Percentiles rank a stretch among this genome's conserved stretches.
Conservation (phyloP, 1,140 invertebrate genomes). For the Aphaenogaster rudis region DNA sequence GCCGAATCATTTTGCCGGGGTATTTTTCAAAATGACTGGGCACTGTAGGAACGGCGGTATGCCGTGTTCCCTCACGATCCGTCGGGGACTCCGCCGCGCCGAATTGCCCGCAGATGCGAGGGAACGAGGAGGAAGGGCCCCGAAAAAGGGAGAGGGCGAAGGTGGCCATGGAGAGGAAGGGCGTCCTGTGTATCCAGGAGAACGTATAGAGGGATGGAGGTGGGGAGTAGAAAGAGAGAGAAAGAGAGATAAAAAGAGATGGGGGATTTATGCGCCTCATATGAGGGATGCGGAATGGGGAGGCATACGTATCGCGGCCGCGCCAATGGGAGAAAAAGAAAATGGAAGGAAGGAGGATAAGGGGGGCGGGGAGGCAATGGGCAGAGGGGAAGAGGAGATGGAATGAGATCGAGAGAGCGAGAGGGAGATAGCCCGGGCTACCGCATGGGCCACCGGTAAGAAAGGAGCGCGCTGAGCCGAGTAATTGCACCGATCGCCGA, state of each 20-base stretch:
- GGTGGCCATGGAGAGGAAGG: conserved; percentile 56
- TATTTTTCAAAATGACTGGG: conserved; percentile 82
- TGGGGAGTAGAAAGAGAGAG: not conserved
- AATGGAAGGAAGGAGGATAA: conserved; percentile 45
- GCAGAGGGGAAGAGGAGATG: conserved; percentile 24
- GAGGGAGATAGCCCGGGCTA: conserved; percentile 49
- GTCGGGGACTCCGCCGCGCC: conserved; percentile 74
- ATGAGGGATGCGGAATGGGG: conserved; percentile 39
- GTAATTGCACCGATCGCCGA: conserved; percentile 75
- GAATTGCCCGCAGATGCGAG: conserved; percentile 77
- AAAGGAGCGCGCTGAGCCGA: conserved; percentile 57
- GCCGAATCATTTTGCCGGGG: conserved; percentile 78
- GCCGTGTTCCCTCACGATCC: conserved; percentile 77
- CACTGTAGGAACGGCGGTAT: conserved; percentile 75
- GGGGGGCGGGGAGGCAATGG: conserved; percentile 28
- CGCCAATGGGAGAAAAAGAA: conserved; percentile 61
- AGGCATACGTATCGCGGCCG: conserved; percentile 62
- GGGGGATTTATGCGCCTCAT: conserved; percentile 19
- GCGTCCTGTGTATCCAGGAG: conserved; percentile 38
- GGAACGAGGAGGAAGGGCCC: conserved; percentile 64
- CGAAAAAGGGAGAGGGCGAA: conserved; percentile 66
- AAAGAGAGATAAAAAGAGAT: conserved; percentile 17
- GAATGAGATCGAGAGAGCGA: conserved; percentile 27
- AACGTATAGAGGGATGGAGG: not conserved
- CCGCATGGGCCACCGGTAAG: conserved; percentile 72